A percentile compares a stretch with the other conserved stretches of the same genome.
Evolutionary conservation across 2,797 vertebrate species (phyloP).

Genomic region (Alauda arvensis): DNA sequence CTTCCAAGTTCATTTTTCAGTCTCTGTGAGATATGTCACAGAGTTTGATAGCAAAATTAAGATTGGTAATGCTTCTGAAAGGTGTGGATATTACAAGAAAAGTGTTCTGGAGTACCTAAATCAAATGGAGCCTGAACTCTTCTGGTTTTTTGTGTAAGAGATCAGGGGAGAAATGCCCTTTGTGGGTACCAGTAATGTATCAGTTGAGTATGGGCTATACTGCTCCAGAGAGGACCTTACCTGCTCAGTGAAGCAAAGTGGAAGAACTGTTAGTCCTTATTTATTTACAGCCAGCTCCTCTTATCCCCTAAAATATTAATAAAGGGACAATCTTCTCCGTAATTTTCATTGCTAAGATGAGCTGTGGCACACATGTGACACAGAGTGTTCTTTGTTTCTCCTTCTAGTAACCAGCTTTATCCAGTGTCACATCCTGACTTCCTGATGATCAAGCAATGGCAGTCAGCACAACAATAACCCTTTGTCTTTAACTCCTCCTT

Average conservation of each 20-base stretch:
- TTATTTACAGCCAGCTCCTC: neutral
- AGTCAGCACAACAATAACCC: neutral
- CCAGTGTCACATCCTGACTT: neutral
- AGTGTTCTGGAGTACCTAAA: neutral
- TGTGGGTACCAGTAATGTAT: neutral
- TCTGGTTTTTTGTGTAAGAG: neutral
- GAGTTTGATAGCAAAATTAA: neutral
- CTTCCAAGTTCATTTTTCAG: neutral
- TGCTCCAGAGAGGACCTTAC: neutral
- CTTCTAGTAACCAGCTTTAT: neutral
- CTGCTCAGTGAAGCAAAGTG: neutral
- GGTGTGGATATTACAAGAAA: neutral
- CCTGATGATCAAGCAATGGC: neutral
- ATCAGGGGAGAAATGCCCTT: neutral
- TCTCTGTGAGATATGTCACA: neutral
- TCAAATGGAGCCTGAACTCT: neutral
- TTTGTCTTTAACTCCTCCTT: neutral
- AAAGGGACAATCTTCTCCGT: neutral
- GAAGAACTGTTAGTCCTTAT: neutral
- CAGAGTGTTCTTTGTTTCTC: neutral
- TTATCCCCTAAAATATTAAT: neutral
- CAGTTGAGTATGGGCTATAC: neutral
- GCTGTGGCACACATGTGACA: neutral
- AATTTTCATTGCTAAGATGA: neutral
- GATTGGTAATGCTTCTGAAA: neutral